These are phyloP conservation scores for Hydropotes inermis DNA, from an alignment of 2,113 vertebrate genomes.

Conservation along the genomic window DNA sequence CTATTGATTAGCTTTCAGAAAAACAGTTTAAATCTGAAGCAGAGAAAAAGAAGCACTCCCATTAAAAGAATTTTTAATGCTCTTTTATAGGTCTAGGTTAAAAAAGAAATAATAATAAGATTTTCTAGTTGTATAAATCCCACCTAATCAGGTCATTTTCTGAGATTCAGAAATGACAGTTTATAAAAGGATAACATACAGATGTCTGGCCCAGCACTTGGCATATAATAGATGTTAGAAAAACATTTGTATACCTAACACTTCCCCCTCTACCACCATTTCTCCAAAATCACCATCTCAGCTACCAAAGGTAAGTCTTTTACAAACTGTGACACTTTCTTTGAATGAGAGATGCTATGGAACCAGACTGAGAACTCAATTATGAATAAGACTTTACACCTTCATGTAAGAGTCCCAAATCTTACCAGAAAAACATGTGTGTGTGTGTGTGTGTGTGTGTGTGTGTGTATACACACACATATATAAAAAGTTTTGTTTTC, in stretches of 20 bases:
- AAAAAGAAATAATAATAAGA: not conserved
- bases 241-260: not conserved
- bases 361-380: not conserved
- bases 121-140: conserved; percentile 23
- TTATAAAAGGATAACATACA: not conserved
- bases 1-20: not conserved
- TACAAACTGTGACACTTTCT: not conserved
- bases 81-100: not conserved
- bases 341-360: not conserved
- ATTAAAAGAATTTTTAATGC: not conserved
- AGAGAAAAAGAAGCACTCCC: conserved; percentile 10
- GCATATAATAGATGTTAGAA: not conserved
- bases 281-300: not conserved
- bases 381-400: not conserved
- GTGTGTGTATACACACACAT: not conserved
- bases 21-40: conserved; percentile 9
- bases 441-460: not conserved
- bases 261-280: not conserved
- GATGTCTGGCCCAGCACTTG: not conserved
- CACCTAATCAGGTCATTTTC: not conserved
- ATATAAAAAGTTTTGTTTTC: conserved; percentile 16
- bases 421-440: not conserved
- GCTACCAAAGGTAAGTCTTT: not conserved
- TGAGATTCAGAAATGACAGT: not conserved
- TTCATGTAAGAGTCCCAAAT: conserved; percentile 3